Evolutionary conservation across 37 sponge, comb jelly and placozoan species (phyloP).

Genomic region (Lycopodina hypogea): DNA sequence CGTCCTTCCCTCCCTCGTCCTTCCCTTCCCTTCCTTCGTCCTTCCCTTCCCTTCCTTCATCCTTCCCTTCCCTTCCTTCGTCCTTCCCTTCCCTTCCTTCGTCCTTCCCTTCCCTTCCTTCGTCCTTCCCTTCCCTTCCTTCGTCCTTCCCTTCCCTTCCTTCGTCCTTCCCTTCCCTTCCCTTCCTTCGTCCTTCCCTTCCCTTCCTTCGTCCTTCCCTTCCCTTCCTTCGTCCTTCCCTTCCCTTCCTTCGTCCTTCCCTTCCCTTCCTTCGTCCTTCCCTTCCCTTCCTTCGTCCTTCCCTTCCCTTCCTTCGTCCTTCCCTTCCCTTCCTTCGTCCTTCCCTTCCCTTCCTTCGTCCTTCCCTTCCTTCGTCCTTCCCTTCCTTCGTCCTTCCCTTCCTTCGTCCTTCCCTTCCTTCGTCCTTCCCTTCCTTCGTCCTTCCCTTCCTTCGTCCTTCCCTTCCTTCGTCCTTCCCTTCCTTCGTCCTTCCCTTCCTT

Average conservation of each 20-base stretch:
- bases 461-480: neutral
- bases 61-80: neutral
- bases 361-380: no score
- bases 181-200: no score
- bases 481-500: neutral
- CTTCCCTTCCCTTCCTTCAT: no score
- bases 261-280: neutral
- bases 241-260: neutral
- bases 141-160: neutral
- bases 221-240: neutral
- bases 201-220: neutral
- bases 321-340: neutral
- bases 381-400: neutral
- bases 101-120: neutral
- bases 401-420: neutral
- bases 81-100: neutral
- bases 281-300: no score
- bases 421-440: no score
- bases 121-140: neutral
- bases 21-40: no score
- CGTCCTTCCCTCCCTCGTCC: neutral
- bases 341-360: neutral
- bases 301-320: no score
- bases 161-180: no score
- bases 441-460: no score